Percentiles rank a stretch among this genome's conserved stretches.
phyloP scores from a whole-genome alignment of 1,140 invertebrate species.

The Aphelinus atriplicis region DNA sequence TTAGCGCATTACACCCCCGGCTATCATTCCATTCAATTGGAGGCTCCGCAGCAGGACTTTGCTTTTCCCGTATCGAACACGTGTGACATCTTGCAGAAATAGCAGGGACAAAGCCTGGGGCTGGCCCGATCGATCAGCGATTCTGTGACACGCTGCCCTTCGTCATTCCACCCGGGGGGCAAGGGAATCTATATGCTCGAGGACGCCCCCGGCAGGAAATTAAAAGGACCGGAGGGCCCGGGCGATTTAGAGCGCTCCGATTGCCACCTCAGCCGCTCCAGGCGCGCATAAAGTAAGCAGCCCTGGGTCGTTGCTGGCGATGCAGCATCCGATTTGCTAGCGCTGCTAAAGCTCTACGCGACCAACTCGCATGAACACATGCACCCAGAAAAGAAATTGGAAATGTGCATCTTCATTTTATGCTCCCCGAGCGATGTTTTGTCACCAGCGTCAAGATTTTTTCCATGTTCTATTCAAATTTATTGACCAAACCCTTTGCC shows the following conservation, averaged over 20 bases:
- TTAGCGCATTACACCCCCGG: constrained; percentile 4
- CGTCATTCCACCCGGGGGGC: constrained; percentile 5
- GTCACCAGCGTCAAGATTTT: neutral
- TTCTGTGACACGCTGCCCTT: constrained; percentile 7
- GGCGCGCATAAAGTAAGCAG: constrained; percentile 12
- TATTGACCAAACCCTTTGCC: no score
- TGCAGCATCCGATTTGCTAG: neutral
- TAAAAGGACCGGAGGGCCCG: constrained; percentile 28
- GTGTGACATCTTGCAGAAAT: no score
- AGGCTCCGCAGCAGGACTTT: no score
- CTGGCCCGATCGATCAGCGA: neutral
- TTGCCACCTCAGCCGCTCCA: neutral
- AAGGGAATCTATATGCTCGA: neutral
- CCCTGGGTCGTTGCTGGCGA: neutral
- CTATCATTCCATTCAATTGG: no score
- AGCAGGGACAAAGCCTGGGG: no score
- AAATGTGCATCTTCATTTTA: constrained; percentile 12
- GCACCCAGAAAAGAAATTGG: constrained; percentile 2
- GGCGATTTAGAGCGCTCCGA: constrained; percentile 8
- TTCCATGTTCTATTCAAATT: no score
- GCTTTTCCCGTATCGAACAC: no score
- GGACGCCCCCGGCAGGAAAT: constrained; percentile 19
- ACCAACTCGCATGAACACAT: no score
- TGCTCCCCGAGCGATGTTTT: neutral
- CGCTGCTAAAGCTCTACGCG: neutral